Conservation (phyloP, 2,113 vertebrate genomes). For the Tricholaema leucomelas region DNA sequence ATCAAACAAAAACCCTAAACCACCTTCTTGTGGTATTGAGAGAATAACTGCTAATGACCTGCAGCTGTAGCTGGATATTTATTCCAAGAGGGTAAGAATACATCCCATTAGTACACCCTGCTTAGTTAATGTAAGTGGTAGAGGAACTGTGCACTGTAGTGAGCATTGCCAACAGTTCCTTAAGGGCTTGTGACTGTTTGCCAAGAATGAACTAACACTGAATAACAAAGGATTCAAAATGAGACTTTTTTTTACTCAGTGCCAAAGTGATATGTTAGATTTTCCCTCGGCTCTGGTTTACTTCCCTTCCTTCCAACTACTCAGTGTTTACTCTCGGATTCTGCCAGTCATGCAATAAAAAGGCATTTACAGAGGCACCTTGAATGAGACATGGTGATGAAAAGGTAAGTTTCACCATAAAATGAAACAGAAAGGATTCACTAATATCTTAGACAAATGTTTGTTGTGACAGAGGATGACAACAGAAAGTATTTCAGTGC, state of each 20-base stretch:
- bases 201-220: not conserved
- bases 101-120: not conserved
- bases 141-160: not conserved
- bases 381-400: not conserved
- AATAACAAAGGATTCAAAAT: not conserved
- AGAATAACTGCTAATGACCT: not conserved
- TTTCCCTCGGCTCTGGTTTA: not conserved
- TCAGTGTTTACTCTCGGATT: not conserved
- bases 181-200: not conserved
- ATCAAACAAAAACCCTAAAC: not conserved
- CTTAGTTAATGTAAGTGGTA: not conserved
- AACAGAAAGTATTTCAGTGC: not conserved
- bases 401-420: not conserved
- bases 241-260: not conserved
- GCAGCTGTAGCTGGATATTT: not conserved
- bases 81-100: not conserved
- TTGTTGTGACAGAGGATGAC: not conserved
- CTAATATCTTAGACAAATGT: not conserved
- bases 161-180: not conserved
- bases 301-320: not conserved
- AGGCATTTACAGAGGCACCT: not conserved
- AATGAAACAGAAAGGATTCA: not conserved
- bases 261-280: not conserved
- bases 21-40: not conserved
- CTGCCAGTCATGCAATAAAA: not conserved